These are phyloP conservation scores for Sycophaga agraensis DNA, from an alignment of 1,140 invertebrate species.

Conservation along the genomic window DNA sequence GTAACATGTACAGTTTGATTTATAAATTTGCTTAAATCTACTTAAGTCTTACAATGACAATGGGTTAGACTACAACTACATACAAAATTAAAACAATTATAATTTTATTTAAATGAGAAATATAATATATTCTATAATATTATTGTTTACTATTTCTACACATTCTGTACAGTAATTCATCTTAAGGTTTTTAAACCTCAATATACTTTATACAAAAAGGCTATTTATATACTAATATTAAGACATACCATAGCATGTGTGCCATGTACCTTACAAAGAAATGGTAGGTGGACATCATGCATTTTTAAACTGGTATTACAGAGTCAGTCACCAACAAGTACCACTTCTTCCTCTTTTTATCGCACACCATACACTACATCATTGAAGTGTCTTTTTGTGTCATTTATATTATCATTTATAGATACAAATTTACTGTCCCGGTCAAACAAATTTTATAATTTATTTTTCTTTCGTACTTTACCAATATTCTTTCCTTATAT, in stretches of 20 bases:
- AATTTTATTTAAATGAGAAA: slow-evolving; percentile 58
- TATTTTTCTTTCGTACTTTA: slow-evolving; percentile 34
- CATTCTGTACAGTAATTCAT: slow-evolving; percentile 61
- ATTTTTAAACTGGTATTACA: slow-evolving; percentile 61
- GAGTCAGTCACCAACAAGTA: slow-evolving; percentile 59
- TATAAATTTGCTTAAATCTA: too few species aligned
- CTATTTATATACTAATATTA: slow-evolving; percentile 61
- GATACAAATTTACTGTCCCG: slow-evolving; percentile 44
- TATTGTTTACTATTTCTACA: slow-evolving; percentile 62
- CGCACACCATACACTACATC: slow-evolving; percentile 53
- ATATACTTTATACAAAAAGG: slow-evolving; percentile 62
- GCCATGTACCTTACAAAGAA: slow-evolving; percentile 45
- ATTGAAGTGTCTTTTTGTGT: slow-evolving; percentile 45
- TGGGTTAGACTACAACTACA: too few species aligned
- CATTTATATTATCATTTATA: slow-evolving; percentile 48
- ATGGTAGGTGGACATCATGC: slow-evolving; percentile 47
- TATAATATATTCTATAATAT: slow-evolving; percentile 61
- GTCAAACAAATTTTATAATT: slow-evolving; percentile 38
- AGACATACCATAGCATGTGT: slow-evolving; percentile 59
- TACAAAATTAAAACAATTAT: slow-evolving; percentile 48
- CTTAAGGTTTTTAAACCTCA: slow-evolving; percentile 58
- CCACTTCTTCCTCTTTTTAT: slow-evolving; percentile 55
- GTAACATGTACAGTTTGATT: too few species aligned
- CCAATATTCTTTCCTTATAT: slow-evolving; percentile 29
- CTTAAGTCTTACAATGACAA: too few species aligned